phyloP scores from a whole-genome alignment of 2,113 vertebrate genomes.

The Siphamia tubifer region DNA sequence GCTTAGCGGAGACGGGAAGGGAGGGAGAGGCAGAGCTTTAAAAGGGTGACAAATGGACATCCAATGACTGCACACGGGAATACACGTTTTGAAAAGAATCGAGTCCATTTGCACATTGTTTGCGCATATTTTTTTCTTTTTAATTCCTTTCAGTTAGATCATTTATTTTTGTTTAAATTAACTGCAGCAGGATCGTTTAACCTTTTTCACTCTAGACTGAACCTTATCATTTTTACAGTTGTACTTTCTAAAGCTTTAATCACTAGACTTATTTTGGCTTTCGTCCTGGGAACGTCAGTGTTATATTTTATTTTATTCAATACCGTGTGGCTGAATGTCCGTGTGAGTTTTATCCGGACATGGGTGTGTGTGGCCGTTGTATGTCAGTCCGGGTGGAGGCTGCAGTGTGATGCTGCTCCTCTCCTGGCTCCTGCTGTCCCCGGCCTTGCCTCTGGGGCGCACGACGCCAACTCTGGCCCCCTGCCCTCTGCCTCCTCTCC shows the following conservation, averaged over 20 bases:
- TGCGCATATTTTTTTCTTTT: constrained; percentile 66
- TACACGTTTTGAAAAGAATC: constrained; percentile 82
- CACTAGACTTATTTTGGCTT: background rate
- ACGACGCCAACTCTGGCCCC: constrained; percentile 39
- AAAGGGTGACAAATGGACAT: constrained; percentile 85
- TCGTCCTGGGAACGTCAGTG: background rate
- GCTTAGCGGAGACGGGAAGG: constrained; percentile 67
- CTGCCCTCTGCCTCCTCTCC: constrained; percentile 44
- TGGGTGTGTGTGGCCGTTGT: constrained; percentile 26
- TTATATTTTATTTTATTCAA: too few relatives aligned
- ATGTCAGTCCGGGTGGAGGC: constrained; percentile 19
- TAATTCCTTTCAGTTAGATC: background rate
- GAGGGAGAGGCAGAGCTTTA: constrained; percentile 68
- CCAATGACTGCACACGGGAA: constrained; percentile 80
- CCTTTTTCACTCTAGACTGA: background rate
- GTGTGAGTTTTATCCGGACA: constrained; percentile 4
- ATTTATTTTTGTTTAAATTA: constrained; percentile 16
- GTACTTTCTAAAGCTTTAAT: constrained; percentile 11
- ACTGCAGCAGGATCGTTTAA: background rate
- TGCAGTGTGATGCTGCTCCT: constrained; percentile 44
- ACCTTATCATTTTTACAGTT: constrained; percentile 1
- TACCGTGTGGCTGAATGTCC: too few relatives aligned
- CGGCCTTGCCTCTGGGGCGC: constrained; percentile 52
- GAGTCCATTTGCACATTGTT: constrained; percentile 84
- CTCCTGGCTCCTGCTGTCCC: constrained; percentile 49